Percentiles rank a stretch among this genome's conserved stretches.
These are phyloP conservation scores for Tenthredo livida DNA, from an alignment of 2,888 invertebrate species.

Conservation along the genomic window DNA sequence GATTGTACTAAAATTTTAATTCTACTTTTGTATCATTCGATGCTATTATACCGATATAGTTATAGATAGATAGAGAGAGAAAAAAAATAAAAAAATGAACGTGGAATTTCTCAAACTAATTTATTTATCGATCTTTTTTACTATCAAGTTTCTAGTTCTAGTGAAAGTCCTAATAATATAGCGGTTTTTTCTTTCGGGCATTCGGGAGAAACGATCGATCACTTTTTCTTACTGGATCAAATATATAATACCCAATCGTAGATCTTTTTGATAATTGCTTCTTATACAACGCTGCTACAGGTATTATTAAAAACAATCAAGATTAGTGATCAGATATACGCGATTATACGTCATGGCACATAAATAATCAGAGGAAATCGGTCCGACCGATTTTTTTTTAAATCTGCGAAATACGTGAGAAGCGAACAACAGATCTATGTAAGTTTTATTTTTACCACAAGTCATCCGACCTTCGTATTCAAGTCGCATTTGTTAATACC, in stretches of 20 bases:
- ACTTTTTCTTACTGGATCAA: not conserved
- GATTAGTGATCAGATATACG: not conserved
- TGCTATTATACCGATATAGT: not conserved
- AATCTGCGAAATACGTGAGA: not conserved
- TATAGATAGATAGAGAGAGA: not conserved
- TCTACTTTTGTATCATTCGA: not conserved
- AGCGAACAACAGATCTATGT: not conserved
- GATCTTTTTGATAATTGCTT: not conserved
- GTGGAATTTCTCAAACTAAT: not conserved
- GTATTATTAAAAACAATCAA: not conserved
- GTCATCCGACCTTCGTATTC: not conserved
- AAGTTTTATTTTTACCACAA: constrained; percentile 18
- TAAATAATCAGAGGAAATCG: not conserved
- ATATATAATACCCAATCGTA: not conserved
- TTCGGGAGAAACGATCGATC: constrained; percentile 2
- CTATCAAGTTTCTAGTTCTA: not conserved
- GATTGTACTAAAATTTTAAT: not conserved
- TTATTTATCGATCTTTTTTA: not conserved
- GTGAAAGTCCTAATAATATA: not conserved
- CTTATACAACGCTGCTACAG: not conserved
- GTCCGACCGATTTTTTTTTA: not conserved
- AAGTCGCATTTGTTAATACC: not conserved
- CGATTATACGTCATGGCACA: not conserved
- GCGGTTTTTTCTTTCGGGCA: not conserved
- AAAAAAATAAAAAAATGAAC: not conserved